Evolutionary conservation across 2,888 invertebrate genomes (phyloP), one percentile per base, ranked within the genome.

Genomic region (Cheilosia variabilis): DNA sequence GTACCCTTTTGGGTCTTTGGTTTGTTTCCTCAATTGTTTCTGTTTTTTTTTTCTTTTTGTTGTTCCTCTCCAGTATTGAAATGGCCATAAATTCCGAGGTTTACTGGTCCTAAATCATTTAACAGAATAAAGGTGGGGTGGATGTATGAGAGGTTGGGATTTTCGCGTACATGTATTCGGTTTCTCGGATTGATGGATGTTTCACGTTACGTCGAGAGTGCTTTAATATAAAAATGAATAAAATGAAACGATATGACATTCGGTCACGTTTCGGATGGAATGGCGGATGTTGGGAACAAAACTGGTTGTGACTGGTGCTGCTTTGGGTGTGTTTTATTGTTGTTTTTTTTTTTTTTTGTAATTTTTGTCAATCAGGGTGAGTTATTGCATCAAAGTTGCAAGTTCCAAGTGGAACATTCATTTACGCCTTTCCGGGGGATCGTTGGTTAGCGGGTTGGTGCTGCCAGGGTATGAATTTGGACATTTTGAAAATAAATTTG

Each of bases 81-180:
- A 76, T 55, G 66, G 76, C 68, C 66, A 86, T 86, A 86, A 80
- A 81, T 86, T 72, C 47, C 66, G 52, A 63, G 72, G 71, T 86
- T 86, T 81, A 86, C 80, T 71, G 86, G 75, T 81, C 66, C 76
- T 86, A 86, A 86, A 86, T 86, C 86, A 86, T 86, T 86, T 81
- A 77, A 80, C 52, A 57, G 66, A 80, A 68, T 69, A 68, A 71
- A 58, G 60, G 75, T 65, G 50, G 9, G 27, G 17, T 13, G 45
- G 63, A 24, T 62, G 34, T 69, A 27, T 45, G 55, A 45, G 57
- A 15, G 60, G 24, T 27, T 22, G 37, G 22, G n/a, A 24, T 7
- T 73, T 45, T 31, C 75, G 37, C 65, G 75, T 75, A 52, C 58
- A 52, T 45, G 68, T 58, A 47, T 47, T 50, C 47, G 45, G 24